phyloP scores from a whole-genome alignment of 2,888 invertebrate species.

The Merodon equestris region DNA sequence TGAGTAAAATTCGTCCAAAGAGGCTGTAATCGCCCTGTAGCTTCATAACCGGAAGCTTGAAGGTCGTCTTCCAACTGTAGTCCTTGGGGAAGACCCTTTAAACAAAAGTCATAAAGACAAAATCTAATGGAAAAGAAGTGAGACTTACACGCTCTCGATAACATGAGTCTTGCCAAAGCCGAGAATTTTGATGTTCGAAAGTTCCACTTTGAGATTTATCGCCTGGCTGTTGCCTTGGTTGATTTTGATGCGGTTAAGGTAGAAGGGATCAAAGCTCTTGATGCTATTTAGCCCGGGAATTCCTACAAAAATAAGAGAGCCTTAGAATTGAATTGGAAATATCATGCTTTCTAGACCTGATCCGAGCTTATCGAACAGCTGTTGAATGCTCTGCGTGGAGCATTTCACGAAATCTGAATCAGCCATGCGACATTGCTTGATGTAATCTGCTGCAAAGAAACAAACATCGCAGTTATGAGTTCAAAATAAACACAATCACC shows the following conservation, averaged over 20 bases:
- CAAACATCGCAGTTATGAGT: constrained; percentile 50
- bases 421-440: constrained; percentile 83
- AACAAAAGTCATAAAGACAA: background rate
- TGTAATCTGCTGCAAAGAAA: constrained; percentile 82
- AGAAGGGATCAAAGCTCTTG: constrained; percentile 84
- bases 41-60: constrained; percentile 83
- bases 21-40: constrained; percentile 86
- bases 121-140: background rate
- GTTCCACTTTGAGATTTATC: constrained; percentile 86
- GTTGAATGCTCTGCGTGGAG: constrained; percentile 84
- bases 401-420: constrained; percentile 84
- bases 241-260: constrained; percentile 84
- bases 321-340: background rate
- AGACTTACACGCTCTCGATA: constrained; percentile 82
- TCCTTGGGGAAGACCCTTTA: constrained; percentile 83
- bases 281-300: constrained; percentile 79
- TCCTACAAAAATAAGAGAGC: constrained; percentile 69
- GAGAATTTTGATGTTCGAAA: constrained; percentile 84
- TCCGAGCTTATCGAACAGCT: constrained; percentile 83
- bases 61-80: constrained; percentile 85
- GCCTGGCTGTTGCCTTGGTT: constrained; percentile 85
- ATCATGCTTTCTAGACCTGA: constrained; percentile 79
- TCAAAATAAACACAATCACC: constrained; percentile 26
- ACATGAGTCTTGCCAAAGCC: constrained; percentile 85
- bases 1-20: constrained; percentile 84